Conservation (phyloP, 2,888 invertebrate genomes). For the Eurytoma adleriae region DNA sequence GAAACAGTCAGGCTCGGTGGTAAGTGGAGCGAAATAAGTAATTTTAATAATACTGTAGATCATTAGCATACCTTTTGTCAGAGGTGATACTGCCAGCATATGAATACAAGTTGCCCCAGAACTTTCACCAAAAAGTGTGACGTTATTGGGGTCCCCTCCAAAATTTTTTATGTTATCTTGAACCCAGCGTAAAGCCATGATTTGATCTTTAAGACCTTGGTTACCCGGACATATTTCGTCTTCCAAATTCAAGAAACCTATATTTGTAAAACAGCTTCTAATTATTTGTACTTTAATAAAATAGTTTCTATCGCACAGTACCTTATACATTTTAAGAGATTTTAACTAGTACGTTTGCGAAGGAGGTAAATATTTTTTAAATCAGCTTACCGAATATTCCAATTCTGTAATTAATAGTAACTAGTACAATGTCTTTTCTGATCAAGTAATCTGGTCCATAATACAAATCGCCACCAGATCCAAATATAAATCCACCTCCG, state of each 20-base stretch:
- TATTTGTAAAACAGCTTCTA: too few species aligned
- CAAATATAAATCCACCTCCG: conserved; percentile 57
- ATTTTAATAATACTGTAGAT: neutral
- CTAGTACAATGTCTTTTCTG: conserved; percentile 58
- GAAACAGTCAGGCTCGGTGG: too few species aligned
- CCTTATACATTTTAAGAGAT: too few species aligned
- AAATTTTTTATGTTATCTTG: conserved; percentile 54
- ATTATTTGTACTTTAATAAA: too few species aligned
- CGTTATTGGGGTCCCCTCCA: conserved; percentile 55
- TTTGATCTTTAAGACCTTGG: conserved; percentile 57
- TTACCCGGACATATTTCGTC: conserved; percentile 53
- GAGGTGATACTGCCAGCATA: conserved; percentile 58
- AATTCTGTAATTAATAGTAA: conserved; percentile 62
- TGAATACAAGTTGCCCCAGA: conserved; percentile 58
- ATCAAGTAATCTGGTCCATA: conserved; percentile 63
- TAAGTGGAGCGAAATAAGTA: too few species aligned
- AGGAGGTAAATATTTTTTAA: neutral
- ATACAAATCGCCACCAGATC: conserved; percentile 55
- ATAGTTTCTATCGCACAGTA: too few species aligned
- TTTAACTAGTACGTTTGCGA: too few species aligned
- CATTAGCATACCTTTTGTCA: conserved; percentile 15
- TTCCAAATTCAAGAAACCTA: conserved; percentile 55
- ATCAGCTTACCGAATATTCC: conserved; percentile 59
- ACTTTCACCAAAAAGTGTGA: conserved; percentile 58
- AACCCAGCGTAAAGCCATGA: conserved; percentile 53